Evolutionary conservation across 2,888 invertebrate species (phyloP), one percentile per base, ranked within the genome.

Genomic region (Drosophila pegasa): DNA sequence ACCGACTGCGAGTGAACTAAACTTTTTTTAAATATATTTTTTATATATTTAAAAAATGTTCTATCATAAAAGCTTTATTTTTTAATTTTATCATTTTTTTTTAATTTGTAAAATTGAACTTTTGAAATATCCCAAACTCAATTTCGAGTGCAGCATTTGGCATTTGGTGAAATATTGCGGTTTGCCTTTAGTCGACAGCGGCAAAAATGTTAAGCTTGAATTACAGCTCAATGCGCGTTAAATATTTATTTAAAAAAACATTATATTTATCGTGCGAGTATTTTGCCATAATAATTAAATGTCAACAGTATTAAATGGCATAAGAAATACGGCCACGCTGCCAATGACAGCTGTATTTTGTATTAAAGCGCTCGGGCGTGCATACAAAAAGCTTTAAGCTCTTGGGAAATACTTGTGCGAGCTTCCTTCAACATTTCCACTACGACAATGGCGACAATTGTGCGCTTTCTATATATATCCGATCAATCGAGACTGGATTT

Each of bases 1-100:
- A 95, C 95, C 95, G 95, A 94, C 95, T 95, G 95, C 95, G 95
- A 33, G 0, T 2, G n/a, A 0, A 7, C 27, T 33, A 55, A 6
- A 14, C 18, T 35, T 31, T 27, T 7, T 25, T 9, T 16, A n/a
- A 38, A 10, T 25, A 16, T 35, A 6, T 25, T 16, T 25, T 16
- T 9, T 0, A 18, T n/a, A 7, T n/a, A 7, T 7, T 35, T 14
- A n/a, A n/a, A n/a, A n/a, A n/a, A n/a, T n/a, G n/a, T 4, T 25
- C 7, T 31, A 1, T 22, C 12, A 47, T 50, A 10, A 10, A 12
- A 16, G 16, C 20, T 16, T 8, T 22, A 12, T 37, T 4, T 41
- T 20, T 7, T 9, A 20, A 16, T 0, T 18, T 12, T 12, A 7
- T 27, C 2, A 3, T 20, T 18, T 20, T 12, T 40, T 52, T 27